Conservation (phyloP, 37 sponge, comb jelly and placozoan genomes). For the Oopsacas minuta region DNA sequence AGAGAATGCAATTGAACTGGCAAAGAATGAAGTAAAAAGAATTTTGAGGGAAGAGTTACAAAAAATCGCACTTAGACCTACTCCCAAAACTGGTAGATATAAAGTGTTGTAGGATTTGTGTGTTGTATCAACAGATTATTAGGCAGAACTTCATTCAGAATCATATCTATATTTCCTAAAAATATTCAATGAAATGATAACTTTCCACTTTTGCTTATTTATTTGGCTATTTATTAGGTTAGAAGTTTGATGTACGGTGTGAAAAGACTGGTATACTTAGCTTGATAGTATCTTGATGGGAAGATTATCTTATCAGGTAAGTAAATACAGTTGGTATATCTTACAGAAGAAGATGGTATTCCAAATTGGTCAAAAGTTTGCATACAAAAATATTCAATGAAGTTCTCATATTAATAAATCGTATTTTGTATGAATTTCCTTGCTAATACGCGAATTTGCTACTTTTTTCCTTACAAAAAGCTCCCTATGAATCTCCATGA, state of each 20-base stretch:
- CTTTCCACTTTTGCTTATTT: neutral
- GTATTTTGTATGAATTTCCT: too few relatives aligned
- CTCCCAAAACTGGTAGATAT: conserved; percentile 50
- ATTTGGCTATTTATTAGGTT: neutral
- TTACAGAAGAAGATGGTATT: too few relatives aligned
- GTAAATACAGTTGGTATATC: too few relatives aligned
- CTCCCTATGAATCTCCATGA: too few relatives aligned
- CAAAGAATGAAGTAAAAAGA: conserved; percentile 88
- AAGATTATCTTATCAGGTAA: too few relatives aligned
- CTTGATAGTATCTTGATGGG: too few relatives aligned
- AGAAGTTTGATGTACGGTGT: neutral
- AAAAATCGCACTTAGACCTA: conserved; percentile 43
- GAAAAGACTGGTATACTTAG: too few relatives aligned
- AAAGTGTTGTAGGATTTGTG: conserved; percentile 33
- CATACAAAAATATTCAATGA: too few relatives aligned
- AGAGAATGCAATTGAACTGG: conserved; percentile 65
- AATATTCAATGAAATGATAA: neutral
- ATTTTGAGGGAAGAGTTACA: conserved; percentile 81
- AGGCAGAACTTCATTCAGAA: neutral
- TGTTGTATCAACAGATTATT: neutral
- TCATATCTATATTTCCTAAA: neutral
- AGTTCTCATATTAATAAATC: too few relatives aligned
- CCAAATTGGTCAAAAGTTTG: too few relatives aligned
- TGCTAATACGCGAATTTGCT: too few relatives aligned
- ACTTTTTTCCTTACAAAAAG: too few relatives aligned